phyloP scores from a whole-genome alignment of 2,888 invertebrate species.

The Lingula anatina region DNA sequence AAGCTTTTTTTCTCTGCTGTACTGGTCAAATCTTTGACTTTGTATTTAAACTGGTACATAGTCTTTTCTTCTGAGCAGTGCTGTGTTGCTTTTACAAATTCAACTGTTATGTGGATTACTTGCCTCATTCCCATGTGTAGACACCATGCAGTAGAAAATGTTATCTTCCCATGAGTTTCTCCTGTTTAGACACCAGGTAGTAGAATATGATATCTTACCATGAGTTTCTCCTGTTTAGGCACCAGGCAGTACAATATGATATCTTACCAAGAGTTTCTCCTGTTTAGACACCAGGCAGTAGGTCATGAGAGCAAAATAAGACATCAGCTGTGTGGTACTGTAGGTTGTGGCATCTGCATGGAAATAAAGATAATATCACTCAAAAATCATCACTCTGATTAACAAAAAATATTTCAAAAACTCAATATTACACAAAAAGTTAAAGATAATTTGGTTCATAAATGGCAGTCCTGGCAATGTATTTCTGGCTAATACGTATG shows the following conservation, averaged over 20 bases:
- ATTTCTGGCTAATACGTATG: not conserved
- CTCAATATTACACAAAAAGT: not conserved
- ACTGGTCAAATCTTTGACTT: too few species aligned
- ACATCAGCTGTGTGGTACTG: slow-evolving; percentile 85
- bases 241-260: too few species aligned
- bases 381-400: not conserved
- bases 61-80: too few species aligned
- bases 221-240: too few species aligned
- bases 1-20: too few species aligned
- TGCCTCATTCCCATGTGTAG: too few species aligned
- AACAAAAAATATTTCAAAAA: not conserved
- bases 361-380: not conserved
- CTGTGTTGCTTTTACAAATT: too few species aligned
- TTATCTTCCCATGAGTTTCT: slow-evolving; percentile 79
- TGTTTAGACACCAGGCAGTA: slow-evolving; percentile 85
- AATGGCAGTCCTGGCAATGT: not conserved
- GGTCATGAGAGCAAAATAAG: slow-evolving; percentile 86
- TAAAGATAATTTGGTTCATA: not conserved
- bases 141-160: too few species aligned
- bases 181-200: slow-evolving; percentile 82
- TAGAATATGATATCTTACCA: slow-evolving; percentile 86
- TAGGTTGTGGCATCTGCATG: slow-evolving; percentile 59
- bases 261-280: slow-evolving; percentile 83
- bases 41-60: too few species aligned
- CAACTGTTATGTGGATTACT: too few species aligned